These are phyloP conservation scores for Vultur gryphus DNA, from an alignment of 2,797 vertebrate genomes.

Conservation along the genomic window DNA sequence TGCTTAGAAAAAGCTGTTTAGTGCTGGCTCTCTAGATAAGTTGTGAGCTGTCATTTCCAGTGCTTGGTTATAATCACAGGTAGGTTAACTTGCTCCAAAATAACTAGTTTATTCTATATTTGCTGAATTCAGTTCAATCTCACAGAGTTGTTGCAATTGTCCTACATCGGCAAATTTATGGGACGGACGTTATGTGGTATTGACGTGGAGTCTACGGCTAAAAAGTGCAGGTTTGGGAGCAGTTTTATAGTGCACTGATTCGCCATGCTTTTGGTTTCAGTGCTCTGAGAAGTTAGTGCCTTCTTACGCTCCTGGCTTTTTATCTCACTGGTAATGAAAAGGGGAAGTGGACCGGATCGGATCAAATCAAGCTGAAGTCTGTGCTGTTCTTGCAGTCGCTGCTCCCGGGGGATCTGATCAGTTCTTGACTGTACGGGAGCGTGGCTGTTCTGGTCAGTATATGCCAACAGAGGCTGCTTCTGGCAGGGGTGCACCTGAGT, in stretches of 20 bases:
- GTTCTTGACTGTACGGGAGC: background rate
- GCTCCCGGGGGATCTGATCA: conserved; percentile 1
- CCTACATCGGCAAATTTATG: background rate
- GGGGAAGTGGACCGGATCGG: background rate
- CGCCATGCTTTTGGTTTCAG: background rate
- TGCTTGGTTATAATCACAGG: background rate
- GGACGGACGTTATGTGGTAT: background rate
- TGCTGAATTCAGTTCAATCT: background rate
- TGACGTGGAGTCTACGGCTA: background rate
- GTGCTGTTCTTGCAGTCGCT: background rate
- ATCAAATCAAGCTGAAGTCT: conserved; percentile 9
- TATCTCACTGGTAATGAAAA: background rate
- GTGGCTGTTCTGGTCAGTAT: conserved; percentile 2
- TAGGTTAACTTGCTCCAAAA: background rate
- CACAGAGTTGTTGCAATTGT: background rate
- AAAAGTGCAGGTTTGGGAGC: background rate
- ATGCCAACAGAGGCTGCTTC: conserved; percentile 51
- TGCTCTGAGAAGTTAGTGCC: background rate
- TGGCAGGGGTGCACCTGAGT: conserved; percentile 36
- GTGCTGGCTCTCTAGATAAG: background rate
- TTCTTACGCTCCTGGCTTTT: background rate
- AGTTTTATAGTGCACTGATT: background rate
- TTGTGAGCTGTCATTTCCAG: background rate
- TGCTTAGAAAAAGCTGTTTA: background rate
- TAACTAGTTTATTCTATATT: background rate